Evolutionary conservation across 1,140 invertebrate species (phyloP), one percentile per base, ranked within the genome.

Genomic region (Pomacea maculata): DNA sequence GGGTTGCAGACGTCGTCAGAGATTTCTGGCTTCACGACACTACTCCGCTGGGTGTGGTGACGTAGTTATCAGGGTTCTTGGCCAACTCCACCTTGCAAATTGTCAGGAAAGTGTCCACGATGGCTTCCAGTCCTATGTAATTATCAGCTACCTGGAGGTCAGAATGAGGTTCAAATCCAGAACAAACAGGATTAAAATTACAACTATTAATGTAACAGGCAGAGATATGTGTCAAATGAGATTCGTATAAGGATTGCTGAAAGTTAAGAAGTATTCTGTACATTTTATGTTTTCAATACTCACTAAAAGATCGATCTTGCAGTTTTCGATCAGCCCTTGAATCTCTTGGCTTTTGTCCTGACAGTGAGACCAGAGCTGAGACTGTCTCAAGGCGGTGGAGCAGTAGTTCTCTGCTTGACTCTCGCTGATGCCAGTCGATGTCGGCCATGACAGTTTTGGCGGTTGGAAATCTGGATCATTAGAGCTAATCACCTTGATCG

Each of bases 11-110:
- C 55, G 52, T 80, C 34, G 14, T 67, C 64, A 15, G 67, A 68
- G 5, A 80, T 12, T 34, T 80, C 79, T 52, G 79, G 73, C 45
- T 80, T 80, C 29, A 80, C n/a, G 64, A 80, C 79, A 3, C 54
- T 65, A 63, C 34, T 19, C 79, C 79, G 0, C 29, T 11, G 5
- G 73, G 19, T 45, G 75, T 67, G 19, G 73, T 70, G 73, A 75
- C 25, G 73, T 80, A 80, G 54, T 80, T 75, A 21, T n/a, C 34
- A 0, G 73, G 64, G 34, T 80, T 52, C 34, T 70, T 14, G 55
- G 72, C 73, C 7, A 80, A 21, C 8, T 21, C 57, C 25, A 67
- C n/a, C 73, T 80, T 72, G 45, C 79, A 80, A 15, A 57, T 52
- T 17, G 73, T 68, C 21, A 57, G 45, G 52, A 75, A 80, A 17